Base-by-base conservation (phyloP, 2,113 vertebrate species). In the Ceyx cyanopectus region DNA sequence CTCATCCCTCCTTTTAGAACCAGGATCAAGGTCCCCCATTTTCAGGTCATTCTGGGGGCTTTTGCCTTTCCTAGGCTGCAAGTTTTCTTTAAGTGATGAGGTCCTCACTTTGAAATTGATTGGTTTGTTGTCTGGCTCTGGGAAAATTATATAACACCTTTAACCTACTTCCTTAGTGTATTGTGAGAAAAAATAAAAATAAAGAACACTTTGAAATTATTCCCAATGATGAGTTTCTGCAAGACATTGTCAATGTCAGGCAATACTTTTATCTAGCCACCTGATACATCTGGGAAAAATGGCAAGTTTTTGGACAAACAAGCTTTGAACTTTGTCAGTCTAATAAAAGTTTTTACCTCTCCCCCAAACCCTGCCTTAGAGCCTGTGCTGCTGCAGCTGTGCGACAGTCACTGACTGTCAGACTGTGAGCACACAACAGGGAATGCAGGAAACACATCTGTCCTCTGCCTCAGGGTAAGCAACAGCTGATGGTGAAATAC, bases 361-460 rank as follows among this genome's bases (percentile, higher is more conserved):
- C 51, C 50, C 14, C 26, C 19, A 54, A 22, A 14, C 40, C 22
- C 43, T 48, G 48, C n/a, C 73, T 81, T 37, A 6, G 16, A 90
- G 79, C 29, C 58, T 58, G 22, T 61, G 76, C 60, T 70, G 69
- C 77, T 63, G 54, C 3, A 67, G 70, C 89, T 50, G 48, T 7
- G 81, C 9, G 66, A 68, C 50, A 34, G 45, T 22, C 4, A 2
- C 37, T 61, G 29, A n/a, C 4, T 4, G 56, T 11, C 20, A 77
- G 73, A 32, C 77, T 76, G 74, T 82, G 87, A 93, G 79, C 40
- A 88, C 30, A 40, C 0, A 0, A 57, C 0, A 57, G 61, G 34
- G 80, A 90, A 95, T 54, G 86, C 43, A 72, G 91, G 86, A 90
- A 96, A 66, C 5, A 1, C 88, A 89, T 48, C 48, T 65, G 76